Base-by-base conservation (phyloP, 2,113 vertebrate species). In the Acanthisitta chloris region DNA sequence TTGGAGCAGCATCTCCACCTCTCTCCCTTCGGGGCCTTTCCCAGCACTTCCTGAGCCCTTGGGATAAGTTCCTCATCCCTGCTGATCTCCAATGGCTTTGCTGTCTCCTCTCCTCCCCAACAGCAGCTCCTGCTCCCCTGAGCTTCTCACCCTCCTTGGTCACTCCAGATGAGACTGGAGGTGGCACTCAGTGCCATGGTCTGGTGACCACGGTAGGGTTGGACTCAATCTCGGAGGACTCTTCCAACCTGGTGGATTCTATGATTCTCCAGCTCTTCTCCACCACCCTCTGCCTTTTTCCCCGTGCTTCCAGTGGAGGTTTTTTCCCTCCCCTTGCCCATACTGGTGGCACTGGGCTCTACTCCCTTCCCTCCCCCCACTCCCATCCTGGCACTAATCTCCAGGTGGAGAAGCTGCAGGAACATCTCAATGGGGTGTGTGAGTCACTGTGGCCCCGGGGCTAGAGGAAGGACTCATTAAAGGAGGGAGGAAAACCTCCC, bases 401-500 rank as follows among this genome's bases (percentile, higher is more conserved):
- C 88, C 90, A 91, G 89, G 65, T 28, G 81, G 81, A 88, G 85
- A 94, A 33, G 93, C 92, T 90, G 93, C 76, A 23, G 54, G 72
- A 90, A 80, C 77, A 64, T 90, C 92, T 88, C 90, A 69, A 10
- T 66, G 90, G 81, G 52, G 87, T 2, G 12, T 25, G 74, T 91
- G 96, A 97, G 88, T 96, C 95, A 97, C 61, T 73, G 29, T 1
- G 43, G 90, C 94, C 95, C 96, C 95, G 87, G 21, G 96, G 92
- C 90, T 25, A 96, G 83, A 92, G 92, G 92, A 95, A 95, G 93
- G 20, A 2, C 87, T 90, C 65, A 92, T 95, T 95, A 96, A 86
- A 89, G 91, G 34, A 83, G 79, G 73, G 70, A 36, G 84, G 91
- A 88, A 64, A 46, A 33, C 52, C 61, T 38, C 64, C 71, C 43